Percentiles rank a stretch among this genome's conserved stretches.
Evolutionary conservation across 2,113 vertebrate species (phyloP).

Genomic region (Hippocampus barbouri): DNA sequence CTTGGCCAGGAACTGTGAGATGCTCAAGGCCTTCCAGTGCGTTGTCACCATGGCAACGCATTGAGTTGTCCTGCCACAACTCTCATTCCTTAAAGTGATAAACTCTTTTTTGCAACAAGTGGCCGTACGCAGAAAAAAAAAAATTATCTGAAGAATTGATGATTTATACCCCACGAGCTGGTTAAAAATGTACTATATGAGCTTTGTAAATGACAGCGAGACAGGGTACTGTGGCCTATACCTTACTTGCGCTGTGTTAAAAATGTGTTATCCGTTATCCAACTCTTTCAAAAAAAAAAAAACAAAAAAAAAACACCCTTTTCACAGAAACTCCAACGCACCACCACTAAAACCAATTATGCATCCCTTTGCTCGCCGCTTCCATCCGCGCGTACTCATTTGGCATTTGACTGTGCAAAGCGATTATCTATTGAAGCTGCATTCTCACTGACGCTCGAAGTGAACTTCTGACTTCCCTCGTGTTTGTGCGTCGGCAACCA

Average conservation of each 20-base stretch:
- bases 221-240: background rate
- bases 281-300: background rate
- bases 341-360: background rate
- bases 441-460: background rate
- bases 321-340: slow-evolving; percentile 1
- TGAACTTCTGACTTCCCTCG: background rate
- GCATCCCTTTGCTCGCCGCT: background rate
- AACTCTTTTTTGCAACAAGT: background rate
- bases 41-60: too few species aligned
- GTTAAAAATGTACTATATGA: too few species aligned
- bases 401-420: background rate
- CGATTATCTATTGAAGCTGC: slow-evolving; percentile 5
- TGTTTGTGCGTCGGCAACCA: background rate
- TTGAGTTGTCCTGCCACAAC: too few species aligned
- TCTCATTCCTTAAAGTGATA: background rate
- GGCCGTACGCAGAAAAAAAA: background rate
- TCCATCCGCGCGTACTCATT: background rate
- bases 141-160: background rate
- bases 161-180: too few species aligned
- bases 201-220: too few species aligned
- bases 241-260: background rate
- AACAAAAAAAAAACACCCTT: background rate
- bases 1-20: too few species aligned
- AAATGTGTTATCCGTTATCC: slow-evolving; percentile 13
- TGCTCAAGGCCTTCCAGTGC: too few species aligned